phyloP scores from a whole-genome alignment of 2,797 vertebrate species.

The Okamejei kenojei region DNA sequence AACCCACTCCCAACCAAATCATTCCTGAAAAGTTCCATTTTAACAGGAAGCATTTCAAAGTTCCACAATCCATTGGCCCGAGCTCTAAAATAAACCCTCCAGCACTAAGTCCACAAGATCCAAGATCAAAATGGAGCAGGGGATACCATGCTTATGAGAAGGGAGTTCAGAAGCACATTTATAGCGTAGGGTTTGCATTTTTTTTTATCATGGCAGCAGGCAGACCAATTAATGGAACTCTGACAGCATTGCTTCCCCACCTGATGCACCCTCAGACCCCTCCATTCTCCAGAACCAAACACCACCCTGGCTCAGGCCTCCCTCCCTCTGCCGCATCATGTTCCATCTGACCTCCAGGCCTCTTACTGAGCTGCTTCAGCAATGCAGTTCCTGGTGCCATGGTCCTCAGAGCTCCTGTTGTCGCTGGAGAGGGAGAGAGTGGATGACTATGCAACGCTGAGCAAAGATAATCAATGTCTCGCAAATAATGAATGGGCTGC shows the following conservation, averaged over 20 bases:
- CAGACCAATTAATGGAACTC: slow-evolving; percentile 1
- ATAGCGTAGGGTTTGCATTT: not conserved
- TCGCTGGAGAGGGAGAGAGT: not conserved
- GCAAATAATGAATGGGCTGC: not conserved
- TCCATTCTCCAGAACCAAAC: not conserved
- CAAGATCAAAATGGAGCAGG: not conserved
- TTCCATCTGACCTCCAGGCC: too few relatives aligned
- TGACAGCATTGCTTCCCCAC: not conserved
- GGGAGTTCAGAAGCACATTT: not conserved
- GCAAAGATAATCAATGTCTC: not conserved
- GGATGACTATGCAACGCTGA: not conserved
- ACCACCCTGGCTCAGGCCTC: not conserved
- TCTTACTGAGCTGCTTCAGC: not conserved
- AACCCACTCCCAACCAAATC: not conserved
- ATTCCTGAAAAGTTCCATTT: not conserved
- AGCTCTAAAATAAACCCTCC: not conserved
- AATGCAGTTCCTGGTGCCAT: not conserved
- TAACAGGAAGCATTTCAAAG: not conserved
- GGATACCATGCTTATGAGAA: not conserved
- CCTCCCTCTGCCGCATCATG: not conserved
- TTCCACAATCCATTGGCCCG: not conserved
- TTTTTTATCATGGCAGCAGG: not conserved
- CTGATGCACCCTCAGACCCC: not conserved
- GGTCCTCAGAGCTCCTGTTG: too few relatives aligned
- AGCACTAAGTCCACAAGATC: not conserved